Evolutionary conservation across 2,888 invertebrate species (phyloP), one percentile per base, ranked within the genome.

Genomic region (Pseudoips prasinana): DNA sequence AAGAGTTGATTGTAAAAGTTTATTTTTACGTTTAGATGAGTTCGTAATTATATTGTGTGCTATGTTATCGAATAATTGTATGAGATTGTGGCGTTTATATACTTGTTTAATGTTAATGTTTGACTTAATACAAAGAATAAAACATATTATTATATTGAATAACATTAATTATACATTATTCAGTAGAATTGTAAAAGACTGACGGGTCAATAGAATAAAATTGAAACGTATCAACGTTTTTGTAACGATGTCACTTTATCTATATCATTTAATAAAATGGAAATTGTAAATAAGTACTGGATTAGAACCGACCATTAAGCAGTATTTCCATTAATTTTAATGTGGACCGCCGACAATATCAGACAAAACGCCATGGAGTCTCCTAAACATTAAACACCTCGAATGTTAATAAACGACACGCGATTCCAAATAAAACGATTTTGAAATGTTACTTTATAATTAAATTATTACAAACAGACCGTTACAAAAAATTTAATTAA

Each of bases 291-390:
- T 67, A 72, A 67, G 67, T 61, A 67, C 58, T 40, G 62, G 62
- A 69, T 71, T 72, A 72, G 72, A 68, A 67, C 64, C 63, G 51
- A 52, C 65, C 72, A 66, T 73, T 70, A 64, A 54, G 53, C 67
- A 58, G 58, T 58, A 50, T 54, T 68, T 67, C 70, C 69, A 70
- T 71, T 69, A 71, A 70, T 72, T 70, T 72, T 72, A 69, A 72
- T 68, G 71, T 54, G 55, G 50, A 56, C 51, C 55, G 57, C 62
- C 49, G 50, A 60, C 61, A 63, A 58, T 58, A 61, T 41, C 36
- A 46, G 22, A 64, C 56, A 58, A 40, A 48, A 54, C 31, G 9
- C 29, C 11, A 31, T 61, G 50, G 72, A 73, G 70, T 37, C 43
- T 46, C 39, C 55, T 40, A 38, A 37, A 39, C 11, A 32, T 33